Evolutionary conservation across 2,113 vertebrate genomes (phyloP), one percentile per base, ranked within the genome.

Genomic region (Gymnobelideus leadbeateri): DNA sequence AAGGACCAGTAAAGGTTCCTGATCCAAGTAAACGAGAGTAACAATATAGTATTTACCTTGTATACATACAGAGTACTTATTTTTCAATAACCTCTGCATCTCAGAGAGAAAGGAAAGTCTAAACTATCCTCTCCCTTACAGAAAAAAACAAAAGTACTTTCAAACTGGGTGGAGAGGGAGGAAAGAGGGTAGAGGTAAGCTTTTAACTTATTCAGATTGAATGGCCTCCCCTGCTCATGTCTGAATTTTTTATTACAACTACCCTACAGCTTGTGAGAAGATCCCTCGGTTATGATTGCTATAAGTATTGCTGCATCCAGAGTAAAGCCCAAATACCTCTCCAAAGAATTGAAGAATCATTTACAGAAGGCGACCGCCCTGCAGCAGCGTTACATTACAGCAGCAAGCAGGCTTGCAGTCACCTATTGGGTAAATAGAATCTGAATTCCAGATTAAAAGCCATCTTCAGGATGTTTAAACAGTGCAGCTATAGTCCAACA

Each of bases 381-480:
- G 68, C 16, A 84, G 68, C 43, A 94, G 46, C 2, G 10, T 53
- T 94, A 55, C 37, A 8, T 90, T 89, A 50, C 50, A 55, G 53
- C 3, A 5, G 51, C 55, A 46, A 50, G 46, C 96, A 26, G 51
- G 31, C 93, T 97, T 96, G 95, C 84, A 93, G 93, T 21, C 91
- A 46, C 31, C 3, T 5, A 3, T 92, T 54, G 19, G 0, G 0
- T 61, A 89, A 96, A 91, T 51, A 84, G 89, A 96, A 97, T 94
- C 90, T 93, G 57, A 98, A 94, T 14, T 43, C 28, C 93, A 92
- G 89, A 91, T 95, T 91, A 53, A 96, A 95, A 97, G 90, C 77
- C 14, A 55, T 89, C 54, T 96, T 97, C 95, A 91, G 89, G 94
- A 91, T 53, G 3, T 7, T 89, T 89, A 51, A 91, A 95, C 6